Evolutionary conservation across 2,797 vertebrate species (phyloP).

Genomic region (Salmo trutta): DNA sequence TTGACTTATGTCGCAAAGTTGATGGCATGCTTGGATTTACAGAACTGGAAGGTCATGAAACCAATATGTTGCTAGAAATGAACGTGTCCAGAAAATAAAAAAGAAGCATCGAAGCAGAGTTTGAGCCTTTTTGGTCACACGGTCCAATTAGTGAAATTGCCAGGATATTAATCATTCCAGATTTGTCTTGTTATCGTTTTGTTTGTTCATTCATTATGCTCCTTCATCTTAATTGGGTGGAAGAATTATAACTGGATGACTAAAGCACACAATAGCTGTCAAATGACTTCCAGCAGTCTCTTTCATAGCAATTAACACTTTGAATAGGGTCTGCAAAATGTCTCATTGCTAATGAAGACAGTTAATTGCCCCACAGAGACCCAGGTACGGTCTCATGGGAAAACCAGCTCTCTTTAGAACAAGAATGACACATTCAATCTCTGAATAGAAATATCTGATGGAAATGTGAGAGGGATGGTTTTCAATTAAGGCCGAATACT

Average conservation of each 20-base stretch:
- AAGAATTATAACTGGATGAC: constrained; percentile 50
- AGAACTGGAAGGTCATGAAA: not conserved
- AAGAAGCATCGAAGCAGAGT: constrained; percentile 4
- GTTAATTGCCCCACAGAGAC: constrained; percentile 58
- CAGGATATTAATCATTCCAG: constrained; percentile 35
- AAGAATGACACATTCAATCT: constrained; percentile 38
- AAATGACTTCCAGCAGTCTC: constrained; percentile 51
- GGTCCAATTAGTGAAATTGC: constrained; percentile 17
- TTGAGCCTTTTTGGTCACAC: constrained; percentile 14
- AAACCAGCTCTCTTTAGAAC: constrained; percentile 45
- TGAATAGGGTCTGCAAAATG: constrained; percentile 52
- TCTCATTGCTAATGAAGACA: constrained; percentile 54
- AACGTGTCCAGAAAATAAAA: constrained; percentile 21
- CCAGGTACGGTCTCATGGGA: constrained; percentile 37
- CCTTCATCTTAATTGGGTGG: constrained; percentile 48
- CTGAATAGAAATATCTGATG: not conserved
- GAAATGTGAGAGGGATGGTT: not conserved
- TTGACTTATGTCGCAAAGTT: not conserved
- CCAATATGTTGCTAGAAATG: not conserved
- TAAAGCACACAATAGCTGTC: constrained; percentile 54
- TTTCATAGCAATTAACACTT: constrained; percentile 63
- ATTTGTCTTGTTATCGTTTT: constrained; percentile 36
- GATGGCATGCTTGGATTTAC: not conserved
- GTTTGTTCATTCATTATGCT: constrained; percentile 46
- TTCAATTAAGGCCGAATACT: not conserved